Conservation (phyloP, 2,888 invertebrate species). For the Cryptocephalus moraei region DNA sequence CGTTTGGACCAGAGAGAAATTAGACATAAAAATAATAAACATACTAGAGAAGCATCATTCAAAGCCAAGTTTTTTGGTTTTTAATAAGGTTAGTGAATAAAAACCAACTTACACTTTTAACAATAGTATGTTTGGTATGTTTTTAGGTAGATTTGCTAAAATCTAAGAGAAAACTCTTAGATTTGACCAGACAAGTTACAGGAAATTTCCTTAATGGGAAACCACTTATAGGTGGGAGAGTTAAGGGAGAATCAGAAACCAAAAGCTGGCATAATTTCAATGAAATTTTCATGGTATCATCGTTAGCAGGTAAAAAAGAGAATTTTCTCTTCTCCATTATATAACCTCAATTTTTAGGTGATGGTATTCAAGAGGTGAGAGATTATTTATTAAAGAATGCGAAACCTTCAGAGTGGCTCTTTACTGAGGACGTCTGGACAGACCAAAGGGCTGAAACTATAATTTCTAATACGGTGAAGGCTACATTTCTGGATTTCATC, state of each 20-base stretch:
- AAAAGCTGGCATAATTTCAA: constrained; percentile 68
- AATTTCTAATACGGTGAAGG: constrained; percentile 65
- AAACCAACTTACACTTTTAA: neutral
- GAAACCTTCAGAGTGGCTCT: constrained; percentile 56
- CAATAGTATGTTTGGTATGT: neutral
- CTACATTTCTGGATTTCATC: constrained; percentile 73
- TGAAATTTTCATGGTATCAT: constrained; percentile 87
- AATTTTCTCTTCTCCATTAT: neutral
- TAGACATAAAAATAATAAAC: constrained; percentile 61
- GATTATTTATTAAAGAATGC: constrained; percentile 58
- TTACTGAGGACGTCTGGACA: constrained; percentile 55
- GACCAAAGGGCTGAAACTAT: constrained; percentile 62
- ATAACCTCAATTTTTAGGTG: constrained; percentile 20
- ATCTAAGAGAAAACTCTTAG: constrained; percentile 63
- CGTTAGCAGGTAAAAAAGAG: constrained; percentile 49
- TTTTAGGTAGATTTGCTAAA: constrained; percentile 59
- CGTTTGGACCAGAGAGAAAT: constrained; percentile 50
- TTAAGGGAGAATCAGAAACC: constrained; percentile 17
- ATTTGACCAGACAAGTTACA: constrained; percentile 59
- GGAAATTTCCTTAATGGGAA: constrained; percentile 37
- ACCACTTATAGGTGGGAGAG: constrained; percentile 20
- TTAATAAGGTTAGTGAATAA: constrained; percentile 69
- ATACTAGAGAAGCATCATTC: constrained; percentile 53
- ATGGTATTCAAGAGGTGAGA: constrained; percentile 32
- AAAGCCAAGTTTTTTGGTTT: constrained; percentile 61